Evolutionary conservation across 2,797 vertebrate genomes (phyloP), one percentile per base, ranked within the genome.

Genomic region (Crotalus adamanteus): DNA sequence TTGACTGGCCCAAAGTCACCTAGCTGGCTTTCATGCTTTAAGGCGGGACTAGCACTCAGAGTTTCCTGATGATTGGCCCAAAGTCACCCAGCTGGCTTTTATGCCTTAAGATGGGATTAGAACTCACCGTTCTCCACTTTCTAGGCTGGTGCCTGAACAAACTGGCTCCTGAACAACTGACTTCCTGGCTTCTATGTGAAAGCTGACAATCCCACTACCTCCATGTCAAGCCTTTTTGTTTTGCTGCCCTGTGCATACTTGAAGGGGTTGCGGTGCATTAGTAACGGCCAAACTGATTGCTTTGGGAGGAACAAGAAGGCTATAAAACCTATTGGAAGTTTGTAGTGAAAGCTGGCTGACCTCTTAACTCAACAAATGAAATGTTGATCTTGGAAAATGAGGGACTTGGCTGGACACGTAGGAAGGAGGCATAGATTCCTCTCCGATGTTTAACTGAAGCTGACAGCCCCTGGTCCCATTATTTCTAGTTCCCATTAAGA

Each of bases 381-480:
- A 91, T 0, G 91, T 91, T 94, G 94, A 86, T 22, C 91, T 89
- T 90, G 93, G 51, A 89, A 96, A 95, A 93, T 6, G 92, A 94
- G 95, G 91, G 37, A 6, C 65, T 90, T 85, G 94, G 65, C 89
- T 31, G 22, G 83, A 53, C 57, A 95, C 86, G 37, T 8, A 88
- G 90, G 63, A 92, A 93, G 96, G 16, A 37, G 85, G 13, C 0
- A 63, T 0, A 3, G 89, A 90, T 93, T 90, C 91, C 60, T 65
- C 94, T 69, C 20, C 0, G 22, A 4, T 0, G 0, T 57, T 65
- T 92, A 94, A 95, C 13, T 91, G 93, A 94, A 96, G 94, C 11
- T 3, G 96, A 96, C 96, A 96, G 95, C 22, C 87, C 1, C 78
- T 51, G 85, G 63, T 89, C 55, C 3, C 13, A 95, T 97, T 93